These are phyloP conservation scores for Mesorhabditis belari DNA, from an alignment of 2,888 invertebrate genomes.

Conservation along the genomic window DNA sequence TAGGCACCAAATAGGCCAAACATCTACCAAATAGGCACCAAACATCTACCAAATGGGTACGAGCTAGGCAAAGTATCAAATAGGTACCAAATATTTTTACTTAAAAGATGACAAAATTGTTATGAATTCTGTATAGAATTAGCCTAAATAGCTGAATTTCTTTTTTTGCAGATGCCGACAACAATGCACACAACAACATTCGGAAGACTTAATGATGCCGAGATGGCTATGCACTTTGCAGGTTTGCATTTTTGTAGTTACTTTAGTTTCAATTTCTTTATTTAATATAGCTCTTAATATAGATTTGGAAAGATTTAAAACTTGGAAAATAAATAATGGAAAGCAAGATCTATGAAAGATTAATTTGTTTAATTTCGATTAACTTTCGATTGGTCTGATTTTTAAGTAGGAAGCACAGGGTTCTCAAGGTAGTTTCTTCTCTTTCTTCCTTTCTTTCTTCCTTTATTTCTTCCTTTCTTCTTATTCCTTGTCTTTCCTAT, in stretches of 20 bases:
- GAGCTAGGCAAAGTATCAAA: background rate
- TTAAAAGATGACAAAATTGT: background rate
- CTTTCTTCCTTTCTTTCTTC: no score
- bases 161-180: conserved; percentile 22
- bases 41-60: no score
- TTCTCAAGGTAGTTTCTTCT: no score
- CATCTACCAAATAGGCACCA: no score
- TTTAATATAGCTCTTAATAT: no score
- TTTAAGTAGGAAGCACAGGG: no score
- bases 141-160: background rate
- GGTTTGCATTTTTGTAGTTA: no score
- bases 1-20: no score
- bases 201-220: conserved; percentile 35
- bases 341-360: background rate
- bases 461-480: no score
- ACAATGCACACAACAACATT: conserved; percentile 31
- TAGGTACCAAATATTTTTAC: background rate
- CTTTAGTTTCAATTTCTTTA: no score
- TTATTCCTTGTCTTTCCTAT: no score
- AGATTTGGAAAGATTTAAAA: background rate
- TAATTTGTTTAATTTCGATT: background rate
- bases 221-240: conserved; percentile 31
- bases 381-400: background rate
- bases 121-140: background rate
- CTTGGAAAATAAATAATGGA: background rate